Percentiles rank a stretch among this genome's conserved stretches.
Conservation (phyloP, 2,888 invertebrate species). For the Notodonta dromedarius region DNA sequence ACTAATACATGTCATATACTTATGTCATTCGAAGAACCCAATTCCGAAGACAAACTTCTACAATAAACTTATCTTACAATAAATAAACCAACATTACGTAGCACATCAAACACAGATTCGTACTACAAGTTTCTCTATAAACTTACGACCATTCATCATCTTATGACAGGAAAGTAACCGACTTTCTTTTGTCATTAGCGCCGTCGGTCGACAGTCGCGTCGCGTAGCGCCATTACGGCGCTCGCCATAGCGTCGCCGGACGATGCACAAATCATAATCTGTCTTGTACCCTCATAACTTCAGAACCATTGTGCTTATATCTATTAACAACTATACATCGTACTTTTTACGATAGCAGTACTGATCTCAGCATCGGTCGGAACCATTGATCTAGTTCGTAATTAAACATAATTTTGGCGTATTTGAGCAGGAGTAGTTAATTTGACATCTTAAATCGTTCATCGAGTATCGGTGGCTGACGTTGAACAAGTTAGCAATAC, state of each 20-base stretch:
- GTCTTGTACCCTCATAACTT: not conserved
- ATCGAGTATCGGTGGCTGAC: too few species aligned
- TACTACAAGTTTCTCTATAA: not conserved
- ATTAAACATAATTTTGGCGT: too few species aligned
- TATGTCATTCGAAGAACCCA: not conserved
- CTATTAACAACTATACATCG: not conserved
- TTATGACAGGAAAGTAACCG: slow-evolving; percentile 6
- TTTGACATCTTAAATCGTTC: too few species aligned
- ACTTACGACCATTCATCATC: slow-evolving; percentile 1
- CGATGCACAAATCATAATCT: not conserved
- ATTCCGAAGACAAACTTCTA: not conserved
- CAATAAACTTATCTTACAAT: not conserved
- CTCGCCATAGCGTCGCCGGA: slow-evolving; percentile 33
- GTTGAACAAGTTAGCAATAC: too few species aligned
- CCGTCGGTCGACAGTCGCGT: slow-evolving; percentile 25
- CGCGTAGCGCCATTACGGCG: slow-evolving; percentile 33
- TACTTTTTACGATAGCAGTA: too few species aligned
- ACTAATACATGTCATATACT: not conserved
- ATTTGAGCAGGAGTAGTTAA: too few species aligned
- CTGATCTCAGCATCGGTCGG: too few species aligned
- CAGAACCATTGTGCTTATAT: not conserved
- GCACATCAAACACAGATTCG: slow-evolving; percentile 1
- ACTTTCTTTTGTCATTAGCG: slow-evolving; percentile 43
- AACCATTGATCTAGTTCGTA: too few species aligned
- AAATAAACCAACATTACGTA: not conserved